Evolutionary conservation across 2,888 invertebrate species (phyloP).

Genomic region (Auanema freiburgensis): DNA sequence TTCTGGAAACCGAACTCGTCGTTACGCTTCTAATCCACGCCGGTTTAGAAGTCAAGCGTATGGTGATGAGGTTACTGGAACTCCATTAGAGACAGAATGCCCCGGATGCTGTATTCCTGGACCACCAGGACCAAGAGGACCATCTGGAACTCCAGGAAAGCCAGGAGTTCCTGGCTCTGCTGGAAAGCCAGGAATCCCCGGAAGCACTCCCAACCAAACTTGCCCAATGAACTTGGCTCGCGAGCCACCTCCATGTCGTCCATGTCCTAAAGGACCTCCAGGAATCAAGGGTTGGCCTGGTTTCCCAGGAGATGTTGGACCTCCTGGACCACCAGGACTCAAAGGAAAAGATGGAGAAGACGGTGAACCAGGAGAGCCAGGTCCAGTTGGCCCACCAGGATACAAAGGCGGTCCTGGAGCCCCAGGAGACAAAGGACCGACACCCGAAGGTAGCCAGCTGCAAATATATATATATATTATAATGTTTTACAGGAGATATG

Average conservation of each 20-base stretch:
- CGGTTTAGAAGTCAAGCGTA: slow-evolving; percentile 34
- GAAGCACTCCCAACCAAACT: slow-evolving; percentile 64
- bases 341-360: slow-evolving; percentile 63
- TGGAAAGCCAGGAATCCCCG: slow-evolving; percentile 59
- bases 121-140: slow-evolving; percentile 63
- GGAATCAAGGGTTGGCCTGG: slow-evolving; percentile 65
- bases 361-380: slow-evolving; percentile 58
- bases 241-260: slow-evolving; percentile 64
- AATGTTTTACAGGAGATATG: slow-evolving; percentile 24
- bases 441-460: slow-evolving; percentile 55
- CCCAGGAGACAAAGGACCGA: slow-evolving; percentile 64
- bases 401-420: slow-evolving; percentile 61
- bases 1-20: slow-evolving; percentile 29
- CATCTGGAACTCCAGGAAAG: slow-evolving; percentile 58
- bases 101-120: slow-evolving; percentile 60
- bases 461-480: neutral
- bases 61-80: slow-evolving; percentile 57
- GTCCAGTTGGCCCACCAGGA: slow-evolving; percentile 47
- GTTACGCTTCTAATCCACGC: slow-evolving; percentile 30
- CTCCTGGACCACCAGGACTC: slow-evolving; percentile 58
- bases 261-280: slow-evolving; percentile 57
- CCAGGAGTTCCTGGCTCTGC: slow-evolving; percentile 56
- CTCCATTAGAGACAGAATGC: slow-evolving; percentile 62
- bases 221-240: slow-evolving; percentile 59
- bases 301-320: slow-evolving; percentile 61